These are phyloP conservation scores for Drosophila quadrilineata DNA, from an alignment of 1,140 invertebrate genomes.

Conservation along the genomic window DNA sequence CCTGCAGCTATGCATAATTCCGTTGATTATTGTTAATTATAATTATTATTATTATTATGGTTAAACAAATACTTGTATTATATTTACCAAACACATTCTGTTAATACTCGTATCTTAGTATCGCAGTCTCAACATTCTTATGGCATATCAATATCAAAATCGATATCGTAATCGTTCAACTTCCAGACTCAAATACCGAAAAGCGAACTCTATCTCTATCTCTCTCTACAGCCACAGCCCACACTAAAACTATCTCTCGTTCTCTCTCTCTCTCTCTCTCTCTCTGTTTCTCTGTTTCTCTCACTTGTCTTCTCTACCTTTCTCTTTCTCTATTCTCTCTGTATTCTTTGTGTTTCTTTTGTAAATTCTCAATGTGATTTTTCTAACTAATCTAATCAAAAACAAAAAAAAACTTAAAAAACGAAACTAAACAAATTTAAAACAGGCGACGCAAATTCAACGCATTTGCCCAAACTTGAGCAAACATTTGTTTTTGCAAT, in stretches of 20 bases:
- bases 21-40: conserved; percentile 15
- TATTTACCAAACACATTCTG: conserved; percentile 13
- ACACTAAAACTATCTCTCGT: conserved; percentile 61
- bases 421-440: conserved; percentile 37
- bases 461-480: conserved; percentile 68
- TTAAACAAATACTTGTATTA: conserved; percentile 10
- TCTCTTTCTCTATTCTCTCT: conserved; percentile 23
- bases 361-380: conserved; percentile 46
- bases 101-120: conserved; percentile 19
- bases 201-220: conserved; percentile 16
- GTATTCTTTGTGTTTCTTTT: conserved; percentile 63
- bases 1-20: conserved; percentile 25
- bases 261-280: conserved; percentile 57
- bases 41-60: not conserved
- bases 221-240: conserved; percentile 38
- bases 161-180: conserved; percentile 16
- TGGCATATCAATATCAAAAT: too few species aligned
- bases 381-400: conserved; percentile 35
- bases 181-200: conserved; percentile 29
- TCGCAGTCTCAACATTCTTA: conserved; percentile 38
- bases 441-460: conserved; percentile 73
- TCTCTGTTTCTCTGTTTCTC: conserved; percentile 29
- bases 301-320: conserved; percentile 58
- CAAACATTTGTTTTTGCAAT: conserved; percentile 78
- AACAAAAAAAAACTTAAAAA: conserved; percentile 26